Conservation (phyloP, 2,888 invertebrate genomes). For the Idaea straminata region DNA sequence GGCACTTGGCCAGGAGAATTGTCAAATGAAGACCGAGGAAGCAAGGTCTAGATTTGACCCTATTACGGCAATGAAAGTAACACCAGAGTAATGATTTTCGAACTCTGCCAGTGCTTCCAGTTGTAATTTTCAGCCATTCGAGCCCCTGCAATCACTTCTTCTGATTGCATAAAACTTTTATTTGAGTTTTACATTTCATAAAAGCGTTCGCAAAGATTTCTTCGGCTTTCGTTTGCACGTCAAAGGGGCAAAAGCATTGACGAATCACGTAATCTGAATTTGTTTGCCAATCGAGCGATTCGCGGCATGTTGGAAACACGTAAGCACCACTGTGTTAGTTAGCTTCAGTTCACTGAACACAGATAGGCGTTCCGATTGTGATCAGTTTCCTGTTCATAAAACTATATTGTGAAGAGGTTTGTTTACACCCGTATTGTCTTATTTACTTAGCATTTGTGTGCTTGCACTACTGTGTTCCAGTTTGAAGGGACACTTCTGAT, state of each 20-base stretch:
- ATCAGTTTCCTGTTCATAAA: conserved; percentile 24
- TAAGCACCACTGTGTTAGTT: conserved; percentile 21
- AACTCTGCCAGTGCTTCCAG: no score
- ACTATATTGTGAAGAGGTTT: conserved; percentile 6
- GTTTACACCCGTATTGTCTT: conserved; percentile 11
- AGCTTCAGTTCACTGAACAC: conserved; percentile 30
- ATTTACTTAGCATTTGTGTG: neutral
- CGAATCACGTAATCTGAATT: conserved; percentile 27
- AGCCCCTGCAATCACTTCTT: neutral
- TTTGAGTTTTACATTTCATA: neutral
- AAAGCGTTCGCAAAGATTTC: neutral
- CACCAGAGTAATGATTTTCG: no score
- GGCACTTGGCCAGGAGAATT: no score
- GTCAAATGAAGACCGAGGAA: no score
- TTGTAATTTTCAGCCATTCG: no score
- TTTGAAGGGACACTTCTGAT: no score
- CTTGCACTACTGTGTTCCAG: neutral
- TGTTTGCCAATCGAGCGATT: conserved; percentile 25
- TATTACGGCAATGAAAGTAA: no score
- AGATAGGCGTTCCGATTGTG: conserved; percentile 29
- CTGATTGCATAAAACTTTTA: neutral
- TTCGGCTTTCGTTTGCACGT: neutral
- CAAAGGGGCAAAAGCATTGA: conserved; percentile 16
- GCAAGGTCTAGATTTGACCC: no score
- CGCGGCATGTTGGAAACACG: conserved; percentile 8